Percentiles rank a stretch among this genome's conserved stretches.
These are phyloP conservation scores for Seira ritae DNA, from an alignment of 2,888 invertebrate species.

Conservation along the genomic window DNA sequence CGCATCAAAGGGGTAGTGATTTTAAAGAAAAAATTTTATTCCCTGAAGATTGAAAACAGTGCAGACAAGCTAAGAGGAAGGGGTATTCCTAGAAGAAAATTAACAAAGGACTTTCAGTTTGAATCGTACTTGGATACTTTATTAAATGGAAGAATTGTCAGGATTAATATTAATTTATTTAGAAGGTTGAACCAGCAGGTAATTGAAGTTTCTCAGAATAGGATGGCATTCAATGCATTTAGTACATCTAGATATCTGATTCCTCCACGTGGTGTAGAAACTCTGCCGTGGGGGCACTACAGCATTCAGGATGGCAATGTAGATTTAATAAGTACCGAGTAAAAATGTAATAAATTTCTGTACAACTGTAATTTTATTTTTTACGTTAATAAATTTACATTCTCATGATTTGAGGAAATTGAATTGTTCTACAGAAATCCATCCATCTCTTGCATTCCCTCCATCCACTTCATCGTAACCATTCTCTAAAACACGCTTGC, in stretches of 20 bases:
- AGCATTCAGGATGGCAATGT: neutral
- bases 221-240: conserved; percentile 26
- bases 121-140: neutral
- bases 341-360: neutral
- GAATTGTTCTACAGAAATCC: conserved; percentile 27
- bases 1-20: neutral
- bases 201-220: conserved; percentile 7
- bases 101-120: neutral
- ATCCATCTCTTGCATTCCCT: neutral
- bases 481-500: neutral
- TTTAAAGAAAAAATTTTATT: neutral
- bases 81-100: neutral
- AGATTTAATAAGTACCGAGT: neutral
- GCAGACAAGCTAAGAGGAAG: neutral
- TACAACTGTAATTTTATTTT: neutral
- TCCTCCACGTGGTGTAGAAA: conserved; percentile 18
- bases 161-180: neutral
- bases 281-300: conserved; percentile 12
- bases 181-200: conserved; percentile 15
- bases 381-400: too few relatives aligned
- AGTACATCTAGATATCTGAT: conserved; percentile 18
- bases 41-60: neutral
- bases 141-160: neutral
- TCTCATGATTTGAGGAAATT: conserved; percentile 23
- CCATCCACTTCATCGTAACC: neutral